Base-by-base conservation (phyloP, 2,888 invertebrate genomes). In the Trichogramma dendrolimi region DNA sequence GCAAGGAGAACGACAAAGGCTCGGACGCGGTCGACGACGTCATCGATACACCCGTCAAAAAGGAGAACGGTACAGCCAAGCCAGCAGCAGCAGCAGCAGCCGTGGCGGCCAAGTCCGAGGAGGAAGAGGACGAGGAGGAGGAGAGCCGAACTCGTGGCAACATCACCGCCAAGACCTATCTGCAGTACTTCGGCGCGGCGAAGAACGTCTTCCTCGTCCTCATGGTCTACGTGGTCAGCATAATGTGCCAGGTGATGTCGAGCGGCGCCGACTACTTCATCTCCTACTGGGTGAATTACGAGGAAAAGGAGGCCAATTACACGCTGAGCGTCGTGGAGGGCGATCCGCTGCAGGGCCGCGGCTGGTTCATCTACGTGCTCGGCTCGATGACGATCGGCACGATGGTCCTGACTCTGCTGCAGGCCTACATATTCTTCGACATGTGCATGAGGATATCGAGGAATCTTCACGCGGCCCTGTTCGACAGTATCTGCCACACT, bases 391-490 rank as follows among this genome's bases (percentile, higher is more conserved):
- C 80, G 2, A 64, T 73, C 1, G 64, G 73, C 0, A 75, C 80
- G 8, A 70, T 82, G 5, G 11, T 79, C n/a, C 47, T 81, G 1
- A 80, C 80, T 0, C 55, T 83, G 2, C 58, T 78, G 1, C 76
- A 82, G 65, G 80, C 82, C 1, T 71, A 80, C 54, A 64, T 77
- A 0, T 86, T 86, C 70, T 87, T 85, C 68, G 71, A 75, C 81
- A 73, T 89, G 66, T 91, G 91, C 70, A 89, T 92, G 85, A 84
- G 83, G 48, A 88, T 93, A 0, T 92, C 94, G 0, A 86, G 84
- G 5, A 84, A 82, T 14, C 82, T 96, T 0, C 95, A 96, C 79
- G 87, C 90, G 75, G 81, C 79, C 14, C 94, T 95, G 94, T 94
- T 94, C 76, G 78, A 82, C 14, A 83, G 89, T 42, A 87, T 95